These are phyloP conservation scores for Gymnobelideus leadbeateri DNA, from an alignment of 2,113 vertebrate genomes.

Conservation along the genomic window DNA sequence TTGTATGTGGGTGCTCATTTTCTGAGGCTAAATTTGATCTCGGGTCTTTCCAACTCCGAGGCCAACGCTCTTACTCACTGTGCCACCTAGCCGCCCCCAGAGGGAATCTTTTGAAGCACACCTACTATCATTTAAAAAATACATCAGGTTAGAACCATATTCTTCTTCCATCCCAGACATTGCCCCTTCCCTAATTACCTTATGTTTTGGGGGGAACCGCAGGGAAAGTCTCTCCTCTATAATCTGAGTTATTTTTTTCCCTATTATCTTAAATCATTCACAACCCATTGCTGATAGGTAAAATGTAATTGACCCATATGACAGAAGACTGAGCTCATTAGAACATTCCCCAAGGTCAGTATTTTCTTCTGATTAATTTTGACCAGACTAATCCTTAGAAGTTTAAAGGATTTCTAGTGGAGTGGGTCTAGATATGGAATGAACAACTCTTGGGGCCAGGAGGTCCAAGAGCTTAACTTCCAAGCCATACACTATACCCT, in stretches of 20 bases:
- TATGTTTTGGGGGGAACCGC: neutral
- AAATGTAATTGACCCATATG: neutral
- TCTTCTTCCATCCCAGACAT: neutral
- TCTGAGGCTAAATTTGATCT: too few relatives aligned
- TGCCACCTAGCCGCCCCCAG: too few relatives aligned
- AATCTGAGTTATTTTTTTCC: neutral
- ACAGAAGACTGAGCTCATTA: neutral
- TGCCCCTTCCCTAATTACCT: neutral
- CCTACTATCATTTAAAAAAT: neutral
- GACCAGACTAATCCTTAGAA: neutral
- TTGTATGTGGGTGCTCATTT: too few relatives aligned
- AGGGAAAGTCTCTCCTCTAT: neutral
- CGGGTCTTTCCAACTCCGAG: too few relatives aligned
- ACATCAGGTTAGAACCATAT: neutral
- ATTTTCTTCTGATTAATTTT: too few relatives aligned
- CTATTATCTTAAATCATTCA: neutral
- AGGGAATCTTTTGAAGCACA: neutral
- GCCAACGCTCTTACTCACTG: too few relatives aligned
- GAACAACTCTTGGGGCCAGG: neutral
- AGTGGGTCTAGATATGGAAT: neutral
- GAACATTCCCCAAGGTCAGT: fast-evolving
- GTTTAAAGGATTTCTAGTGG: neutral
- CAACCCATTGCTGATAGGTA: too few relatives aligned
- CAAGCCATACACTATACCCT: neutral
- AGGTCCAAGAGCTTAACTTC: neutral